A percentile compares a stretch with the other conserved stretches of the same genome.
These are phyloP conservation scores for Diplolepis rosae DNA, from an alignment of 2,888 invertebrate species.

Conservation along the genomic window DNA sequence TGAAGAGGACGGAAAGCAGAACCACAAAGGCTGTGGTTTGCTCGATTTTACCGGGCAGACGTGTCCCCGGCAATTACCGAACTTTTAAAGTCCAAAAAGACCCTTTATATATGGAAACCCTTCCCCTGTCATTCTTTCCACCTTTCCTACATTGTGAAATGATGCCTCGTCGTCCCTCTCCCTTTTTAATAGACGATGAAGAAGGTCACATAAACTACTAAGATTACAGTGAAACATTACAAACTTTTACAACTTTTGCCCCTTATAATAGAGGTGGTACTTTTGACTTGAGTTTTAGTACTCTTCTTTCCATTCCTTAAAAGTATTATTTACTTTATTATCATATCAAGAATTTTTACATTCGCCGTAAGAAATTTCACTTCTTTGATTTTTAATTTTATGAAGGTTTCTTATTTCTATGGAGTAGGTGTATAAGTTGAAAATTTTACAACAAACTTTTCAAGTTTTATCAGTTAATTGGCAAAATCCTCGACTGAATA, in stretches of 20 bases:
- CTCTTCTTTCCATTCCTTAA: too few species aligned
- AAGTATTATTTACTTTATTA: too few species aligned
- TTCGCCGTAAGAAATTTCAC: too few species aligned
- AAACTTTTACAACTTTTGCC: not conserved
- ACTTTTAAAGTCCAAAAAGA: slow-evolving; percentile 70
- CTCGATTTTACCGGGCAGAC: slow-evolving; percentile 71
- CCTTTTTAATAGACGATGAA: not conserved
- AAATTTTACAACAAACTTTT: too few species aligned
- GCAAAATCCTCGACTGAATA: too few species aligned
- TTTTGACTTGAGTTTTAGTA: not conserved
- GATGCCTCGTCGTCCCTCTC: slow-evolving; percentile 13
- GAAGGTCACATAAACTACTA: not conserved
- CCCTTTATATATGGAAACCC: slow-evolving; percentile 49
- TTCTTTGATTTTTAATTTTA: too few species aligned
- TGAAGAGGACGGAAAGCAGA: slow-evolving; percentile 50
- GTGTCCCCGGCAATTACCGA: slow-evolving; percentile 72
- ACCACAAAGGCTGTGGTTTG: slow-evolving; percentile 72
- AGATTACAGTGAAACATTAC: not conserved
- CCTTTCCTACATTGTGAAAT: slow-evolving; percentile 16
- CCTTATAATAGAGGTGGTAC: not conserved
- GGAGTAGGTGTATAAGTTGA: too few species aligned
- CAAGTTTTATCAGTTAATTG: too few species aligned
- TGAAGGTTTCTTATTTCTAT: too few species aligned
- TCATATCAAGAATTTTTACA: too few species aligned
- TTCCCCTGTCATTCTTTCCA: slow-evolving; percentile 3